Base-by-base conservation (phyloP, 2,888 invertebrate species). In the Hedya salicella region DNA sequence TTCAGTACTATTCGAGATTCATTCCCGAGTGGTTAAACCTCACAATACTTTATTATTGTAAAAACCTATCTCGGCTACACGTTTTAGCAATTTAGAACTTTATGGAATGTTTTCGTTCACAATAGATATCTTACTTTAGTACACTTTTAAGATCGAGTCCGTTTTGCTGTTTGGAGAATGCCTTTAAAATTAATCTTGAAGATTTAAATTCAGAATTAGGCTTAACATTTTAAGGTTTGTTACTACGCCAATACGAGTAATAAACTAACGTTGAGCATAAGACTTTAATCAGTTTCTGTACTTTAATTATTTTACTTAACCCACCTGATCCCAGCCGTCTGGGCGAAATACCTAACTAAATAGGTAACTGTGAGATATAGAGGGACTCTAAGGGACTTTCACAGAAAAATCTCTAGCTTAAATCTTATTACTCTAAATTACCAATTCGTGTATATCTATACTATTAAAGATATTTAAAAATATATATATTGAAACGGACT, bases 81-180 rank as follows among this genome's bases (percentile, higher is more conserved):
- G 56, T 44, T 57, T 17, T 30, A 44, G 44, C 56, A 57, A 44
- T 57, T 57, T 57, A 44, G n/a, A 57, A 56, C 54, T 44, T 57
- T 13, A 25, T 14, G 40, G 25, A 25, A 40, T 42, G 54, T 36
- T 25, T 25, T 6, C 25, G 25, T 25, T 25, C 25, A 25, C n/a
- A n/a, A n/a, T n/a, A n/a, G 40, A 36, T 25, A 44, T 4, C 14
- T 39, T 25, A 17, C 25, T 6, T 40, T 25, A 25, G 11, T 21
- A 25, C 25, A 49, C n/a, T n/a, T 49, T n/a, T 21, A 1, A 14
- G 19, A 46, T 19, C 46, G 3, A 3, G 3, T 17, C 17, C 2
- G 11, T 17, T 17, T 11, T 16, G 3, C 0, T 17, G 6, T 6
- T 17, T 17, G 19, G 11, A 19, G 1, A 46, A 19, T 19, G 19